These are phyloP conservation scores for Dicaeum eximium DNA, from an alignment of 2,113 vertebrate genomes.

Conservation along the genomic window DNA sequence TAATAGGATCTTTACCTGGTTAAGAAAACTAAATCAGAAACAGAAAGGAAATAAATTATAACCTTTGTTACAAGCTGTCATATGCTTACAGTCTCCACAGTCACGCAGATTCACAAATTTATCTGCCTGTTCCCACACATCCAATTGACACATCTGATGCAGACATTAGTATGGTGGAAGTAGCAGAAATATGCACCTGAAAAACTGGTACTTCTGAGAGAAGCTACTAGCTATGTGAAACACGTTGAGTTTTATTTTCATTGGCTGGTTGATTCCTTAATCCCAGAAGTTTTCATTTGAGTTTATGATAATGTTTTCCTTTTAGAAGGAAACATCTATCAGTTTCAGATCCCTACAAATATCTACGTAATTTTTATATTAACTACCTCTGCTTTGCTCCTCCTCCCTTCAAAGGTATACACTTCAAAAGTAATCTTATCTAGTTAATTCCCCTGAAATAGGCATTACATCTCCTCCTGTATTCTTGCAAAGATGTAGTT, in stretches of 20 bases:
- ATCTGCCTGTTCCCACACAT: not conserved
- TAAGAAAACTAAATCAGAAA: not conserved
- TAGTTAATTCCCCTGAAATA: not conserved
- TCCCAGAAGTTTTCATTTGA: not conserved
- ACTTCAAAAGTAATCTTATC: not conserved
- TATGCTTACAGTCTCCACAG: not conserved
- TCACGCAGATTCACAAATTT: not conserved
- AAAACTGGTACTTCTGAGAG: not conserved
- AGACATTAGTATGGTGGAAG: not conserved
- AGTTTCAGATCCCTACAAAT: not conserved
- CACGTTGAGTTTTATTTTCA: not conserved
- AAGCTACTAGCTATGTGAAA: not conserved
- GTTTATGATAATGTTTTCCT: not conserved
- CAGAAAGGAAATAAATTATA: not conserved
- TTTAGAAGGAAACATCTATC: not conserved
- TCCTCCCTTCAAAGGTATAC: fast-evolving
- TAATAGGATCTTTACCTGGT: not conserved
- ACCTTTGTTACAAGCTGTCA: not conserved
- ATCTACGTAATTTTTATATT: not conserved
- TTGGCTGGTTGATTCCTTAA: not conserved
- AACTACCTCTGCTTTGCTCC: not conserved
- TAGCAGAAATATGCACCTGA: not conserved
- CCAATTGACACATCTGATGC: not conserved
- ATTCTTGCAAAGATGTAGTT: not conserved
- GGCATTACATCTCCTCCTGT: not conserved